These are phyloP conservation scores for Apaloderma vittatum DNA, from an alignment of 2,113 vertebrate species.

Conservation along the genomic window DNA sequence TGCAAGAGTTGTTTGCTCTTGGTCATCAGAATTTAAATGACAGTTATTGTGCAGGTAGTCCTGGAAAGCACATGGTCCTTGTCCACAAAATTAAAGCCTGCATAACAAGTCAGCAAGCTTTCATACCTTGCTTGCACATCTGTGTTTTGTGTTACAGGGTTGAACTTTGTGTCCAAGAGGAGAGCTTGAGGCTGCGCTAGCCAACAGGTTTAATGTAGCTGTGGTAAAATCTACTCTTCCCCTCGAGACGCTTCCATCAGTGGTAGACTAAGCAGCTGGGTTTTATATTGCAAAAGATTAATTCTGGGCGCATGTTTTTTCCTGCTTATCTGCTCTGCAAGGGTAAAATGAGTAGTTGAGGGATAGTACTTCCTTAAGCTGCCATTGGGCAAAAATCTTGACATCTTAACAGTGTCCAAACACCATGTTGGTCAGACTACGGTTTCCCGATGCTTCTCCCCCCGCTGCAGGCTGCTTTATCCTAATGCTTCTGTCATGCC, in stretches of 20 bases:
- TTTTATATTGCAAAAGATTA: neutral
- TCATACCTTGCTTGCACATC: neutral
- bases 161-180: neutral
- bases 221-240: neutral
- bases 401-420: neutral
- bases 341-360: neutral
- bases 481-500: neutral
- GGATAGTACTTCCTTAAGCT: neutral
- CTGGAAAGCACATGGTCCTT: neutral
- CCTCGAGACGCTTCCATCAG: neutral
- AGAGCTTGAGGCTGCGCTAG: neutral
- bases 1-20: slow-evolving; percentile 6
- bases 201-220: neutral
- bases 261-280: neutral
- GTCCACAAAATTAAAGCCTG: neutral
- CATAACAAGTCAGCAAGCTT: neutral
- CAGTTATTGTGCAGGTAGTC: neutral
- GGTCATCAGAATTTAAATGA: neutral
- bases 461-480: neutral
- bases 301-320: neutral
- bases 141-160: neutral
- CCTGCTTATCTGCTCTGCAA: neutral
- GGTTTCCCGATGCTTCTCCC: neutral
- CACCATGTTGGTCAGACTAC: neutral
- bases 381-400: neutral